Percentiles rank a stretch among this genome's conserved stretches.
Evolutionary conservation across 2,888 invertebrate species (phyloP).

Genomic region (Cheilosia urbana): DNA sequence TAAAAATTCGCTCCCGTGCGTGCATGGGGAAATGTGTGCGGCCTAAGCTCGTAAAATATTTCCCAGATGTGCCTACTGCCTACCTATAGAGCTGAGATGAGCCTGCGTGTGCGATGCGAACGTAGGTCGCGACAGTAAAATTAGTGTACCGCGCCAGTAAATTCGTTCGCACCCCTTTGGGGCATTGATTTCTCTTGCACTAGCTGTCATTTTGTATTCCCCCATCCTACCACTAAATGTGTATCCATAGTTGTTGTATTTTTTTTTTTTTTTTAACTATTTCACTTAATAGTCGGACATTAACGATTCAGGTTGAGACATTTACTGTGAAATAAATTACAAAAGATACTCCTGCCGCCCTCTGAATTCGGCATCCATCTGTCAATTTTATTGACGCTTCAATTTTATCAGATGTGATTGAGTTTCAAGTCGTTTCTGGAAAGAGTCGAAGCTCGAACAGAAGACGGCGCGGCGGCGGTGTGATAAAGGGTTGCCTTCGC

Average conservation of each 20-base stretch:
- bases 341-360: not conserved
- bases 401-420: constrained; percentile 11
- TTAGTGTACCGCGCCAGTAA: constrained; percentile 30
- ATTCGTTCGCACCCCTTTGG: constrained; percentile 48
- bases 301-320: constrained; percentile 42
- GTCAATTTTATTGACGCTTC: constrained; percentile 41
- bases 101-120: constrained; percentile 14
- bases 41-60: constrained; percentile 10
- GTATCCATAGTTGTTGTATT: not conserved
- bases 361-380: constrained; percentile 15
- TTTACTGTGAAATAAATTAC: constrained; percentile 30
- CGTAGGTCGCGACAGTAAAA: constrained; percentile 42
- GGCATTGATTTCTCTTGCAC: constrained; percentile 27
- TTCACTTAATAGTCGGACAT: constrained; percentile 29
- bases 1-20: constrained; percentile 31
- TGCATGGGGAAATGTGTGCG: not conserved
- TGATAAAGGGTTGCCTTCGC: no score
- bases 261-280: not conserved
- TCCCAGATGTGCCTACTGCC: not conserved
- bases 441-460: not conserved
- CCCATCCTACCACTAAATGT: constrained; percentile 8
- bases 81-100: not conserved
- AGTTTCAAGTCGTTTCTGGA: constrained; percentile 4
- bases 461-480: no score
- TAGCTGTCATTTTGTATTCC: not conserved